Conservation (phyloP, 2,797 vertebrate species). For the Lagodon rhomboides region DNA sequence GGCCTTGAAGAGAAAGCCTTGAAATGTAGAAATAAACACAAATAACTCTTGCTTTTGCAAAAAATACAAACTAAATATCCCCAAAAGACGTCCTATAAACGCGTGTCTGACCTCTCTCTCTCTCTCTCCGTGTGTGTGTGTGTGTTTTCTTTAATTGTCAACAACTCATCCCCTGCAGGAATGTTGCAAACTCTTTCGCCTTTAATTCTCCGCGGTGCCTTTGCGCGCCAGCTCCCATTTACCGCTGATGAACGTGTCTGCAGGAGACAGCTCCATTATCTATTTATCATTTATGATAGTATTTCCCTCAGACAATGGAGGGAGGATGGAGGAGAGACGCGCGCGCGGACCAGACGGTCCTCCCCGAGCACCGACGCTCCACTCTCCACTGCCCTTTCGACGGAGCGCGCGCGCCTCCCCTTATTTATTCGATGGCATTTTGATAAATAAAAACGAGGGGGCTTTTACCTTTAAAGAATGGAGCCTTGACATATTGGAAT, state of each 20-base stretch:
- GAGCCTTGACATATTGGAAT: background rate
- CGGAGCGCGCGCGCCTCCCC: slow-evolving; percentile 8
- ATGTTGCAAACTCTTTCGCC: slow-evolving; percentile 78
- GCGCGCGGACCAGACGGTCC: slow-evolving; percentile 13
- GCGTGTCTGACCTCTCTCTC: slow-evolving; percentile 32
- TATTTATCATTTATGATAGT: slow-evolving; percentile 86
- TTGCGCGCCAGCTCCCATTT: slow-evolving; percentile 80
- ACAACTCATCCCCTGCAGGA: slow-evolving; percentile 85
- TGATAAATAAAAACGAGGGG: slow-evolving; percentile 20
- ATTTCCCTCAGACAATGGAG: slow-evolving; percentile 72
- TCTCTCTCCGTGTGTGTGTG: slow-evolving; percentile 18
- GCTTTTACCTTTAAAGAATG: slow-evolving; percentile 6
- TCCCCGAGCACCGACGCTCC: background rate
- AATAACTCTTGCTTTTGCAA: background rate
- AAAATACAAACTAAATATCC: slow-evolving; percentile 15
- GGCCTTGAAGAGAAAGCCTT: background rate
- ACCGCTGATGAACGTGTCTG: slow-evolving; percentile 79
- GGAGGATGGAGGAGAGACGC: slow-evolving; percentile 30
- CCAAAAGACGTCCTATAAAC: slow-evolving; percentile 28
- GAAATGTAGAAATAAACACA: slow-evolving; percentile 19
- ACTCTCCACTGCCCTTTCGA: slow-evolving; percentile 48
- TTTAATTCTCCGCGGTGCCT: slow-evolving; percentile 78
- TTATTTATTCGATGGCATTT: slow-evolving; percentile 46
- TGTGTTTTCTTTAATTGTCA: slow-evolving; percentile 82
- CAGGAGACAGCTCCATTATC: slow-evolving; percentile 82